These are phyloP conservation scores for Diplodus puntazzo DNA, from an alignment of 2,797 vertebrate genomes.

Conservation along the genomic window DNA sequence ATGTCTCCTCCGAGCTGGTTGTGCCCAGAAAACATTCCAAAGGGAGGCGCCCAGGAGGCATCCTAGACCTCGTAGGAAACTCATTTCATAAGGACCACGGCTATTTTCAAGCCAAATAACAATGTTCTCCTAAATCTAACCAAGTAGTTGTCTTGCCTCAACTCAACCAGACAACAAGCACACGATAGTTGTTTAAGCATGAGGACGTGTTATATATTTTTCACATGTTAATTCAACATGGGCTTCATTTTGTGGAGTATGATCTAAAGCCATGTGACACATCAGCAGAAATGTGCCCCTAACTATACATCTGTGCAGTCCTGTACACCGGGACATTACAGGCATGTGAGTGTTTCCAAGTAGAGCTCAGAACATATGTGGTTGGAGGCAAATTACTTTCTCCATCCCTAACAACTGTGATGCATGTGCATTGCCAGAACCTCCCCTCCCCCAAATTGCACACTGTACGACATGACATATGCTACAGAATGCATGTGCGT, in stretches of 20 bases:
- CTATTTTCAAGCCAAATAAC: too few species aligned
- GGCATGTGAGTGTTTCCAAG: neutral
- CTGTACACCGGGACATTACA: neutral
- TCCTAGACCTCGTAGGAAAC: too few species aligned
- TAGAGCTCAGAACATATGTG: constrained; percentile 21
- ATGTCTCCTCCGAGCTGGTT: too few species aligned
- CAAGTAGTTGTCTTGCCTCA: too few species aligned
- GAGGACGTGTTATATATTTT: too few species aligned
- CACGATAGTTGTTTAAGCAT: too few species aligned
- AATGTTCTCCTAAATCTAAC: too few species aligned
- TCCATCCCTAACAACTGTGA: constrained; percentile 21
- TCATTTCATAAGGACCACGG: too few species aligned
- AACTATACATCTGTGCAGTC: constrained; percentile 12
- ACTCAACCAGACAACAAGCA: too few species aligned
- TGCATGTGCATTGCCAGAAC: constrained; percentile 15
- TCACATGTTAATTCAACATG: neutral
- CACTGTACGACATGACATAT: constrained; percentile 13
- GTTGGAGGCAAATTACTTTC: constrained; percentile 30
- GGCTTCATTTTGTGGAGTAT: constrained; percentile 1
- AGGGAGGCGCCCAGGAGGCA: too few species aligned
- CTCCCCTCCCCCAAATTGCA: constrained; percentile 6
- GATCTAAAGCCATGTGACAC: constrained; percentile 9
- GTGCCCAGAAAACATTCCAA: too few species aligned
- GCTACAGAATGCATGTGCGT: constrained; percentile 17
- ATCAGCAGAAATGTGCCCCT: constrained; percentile 20